phyloP scores from a whole-genome alignment of 2,888 invertebrate genomes.

The Agriopis leucophaearia region DNA sequence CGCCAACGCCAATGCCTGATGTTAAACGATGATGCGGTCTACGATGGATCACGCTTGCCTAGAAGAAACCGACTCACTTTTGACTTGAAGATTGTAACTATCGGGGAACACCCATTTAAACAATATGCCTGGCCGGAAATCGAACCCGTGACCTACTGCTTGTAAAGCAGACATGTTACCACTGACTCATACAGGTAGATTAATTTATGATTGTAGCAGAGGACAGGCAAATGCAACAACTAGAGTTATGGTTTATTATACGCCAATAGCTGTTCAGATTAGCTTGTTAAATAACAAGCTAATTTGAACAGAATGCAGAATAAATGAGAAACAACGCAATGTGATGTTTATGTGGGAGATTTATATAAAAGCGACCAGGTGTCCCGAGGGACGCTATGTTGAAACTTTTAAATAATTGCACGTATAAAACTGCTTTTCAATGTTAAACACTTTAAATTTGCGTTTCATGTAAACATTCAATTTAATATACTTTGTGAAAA shows the following conservation, averaged over 20 bases:
- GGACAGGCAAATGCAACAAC: no score
- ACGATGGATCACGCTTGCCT: no score
- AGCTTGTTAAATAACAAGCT: slow-evolving; percentile 8
- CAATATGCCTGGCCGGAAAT: no score
- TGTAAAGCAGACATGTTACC: no score
- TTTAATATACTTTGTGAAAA: slow-evolving; percentile 12
- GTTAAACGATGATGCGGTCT: no score
- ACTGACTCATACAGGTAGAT: no score
- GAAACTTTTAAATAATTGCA: slow-evolving; percentile 27
- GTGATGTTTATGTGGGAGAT: slow-evolving; percentile 20
- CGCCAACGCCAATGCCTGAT: no score
- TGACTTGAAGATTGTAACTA: no score
- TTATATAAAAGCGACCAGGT: slow-evolving; percentile 32
- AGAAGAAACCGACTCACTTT: no score
- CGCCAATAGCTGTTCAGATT: background rate
- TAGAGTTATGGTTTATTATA: background rate
- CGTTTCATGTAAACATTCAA: slow-evolving; percentile 17
- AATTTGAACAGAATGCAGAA: slow-evolving; percentile 5
- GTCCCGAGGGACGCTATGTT: slow-evolving; percentile 22
- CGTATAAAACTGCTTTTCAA: slow-evolving; percentile 18
- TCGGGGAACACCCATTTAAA: no score
- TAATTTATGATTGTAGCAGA: no score
- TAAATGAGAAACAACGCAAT: slow-evolving; percentile 17
- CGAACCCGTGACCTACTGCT: no score
- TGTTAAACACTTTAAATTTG: slow-evolving; percentile 16